These are phyloP conservation scores for Ephestia elutella DNA, from an alignment of 1,140 invertebrate species.

Conservation along the genomic window DNA sequence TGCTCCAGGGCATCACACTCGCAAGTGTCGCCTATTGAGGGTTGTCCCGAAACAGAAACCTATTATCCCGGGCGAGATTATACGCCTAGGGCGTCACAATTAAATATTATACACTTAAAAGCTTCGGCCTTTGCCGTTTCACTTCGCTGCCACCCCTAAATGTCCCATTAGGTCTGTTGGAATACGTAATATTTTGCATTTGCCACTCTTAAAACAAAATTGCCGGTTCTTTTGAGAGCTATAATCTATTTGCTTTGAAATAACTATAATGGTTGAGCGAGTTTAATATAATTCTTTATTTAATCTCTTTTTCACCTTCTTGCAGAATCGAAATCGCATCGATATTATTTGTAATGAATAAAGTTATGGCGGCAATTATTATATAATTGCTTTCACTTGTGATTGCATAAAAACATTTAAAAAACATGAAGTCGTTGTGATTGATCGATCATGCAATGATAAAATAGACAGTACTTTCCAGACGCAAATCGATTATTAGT, in stretches of 20 bases:
- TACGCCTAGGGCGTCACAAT: slow-evolving; percentile 75
- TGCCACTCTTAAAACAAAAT: slow-evolving; percentile 69
- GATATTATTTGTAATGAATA: not conserved
- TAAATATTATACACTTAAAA: slow-evolving; percentile 76
- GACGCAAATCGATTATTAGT: slow-evolving; percentile 31
- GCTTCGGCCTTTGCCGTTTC: slow-evolving; percentile 74
- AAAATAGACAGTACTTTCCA: slow-evolving; percentile 29
- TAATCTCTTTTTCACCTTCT: slow-evolving; percentile 31
- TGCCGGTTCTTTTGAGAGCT: slow-evolving; percentile 71
- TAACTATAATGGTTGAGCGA: slow-evolving; percentile 64
- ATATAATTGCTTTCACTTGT: slow-evolving; percentile 23
- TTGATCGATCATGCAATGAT: slow-evolving; percentile 30
- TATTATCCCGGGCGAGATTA: slow-evolving; percentile 76
- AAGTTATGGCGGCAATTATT: not conserved
- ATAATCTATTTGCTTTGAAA: slow-evolving; percentile 73
- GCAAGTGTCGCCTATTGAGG: slow-evolving; percentile 65
- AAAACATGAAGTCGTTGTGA: slow-evolving; percentile 29
- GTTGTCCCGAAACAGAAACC: slow-evolving; percentile 74
- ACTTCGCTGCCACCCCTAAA: slow-evolving; percentile 73
- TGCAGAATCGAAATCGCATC: not conserved
- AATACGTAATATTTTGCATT: slow-evolving; percentile 75
- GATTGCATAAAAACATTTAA: slow-evolving; percentile 30
- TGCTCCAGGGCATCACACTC: slow-evolving; percentile 66
- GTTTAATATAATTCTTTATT: slow-evolving; percentile 59
- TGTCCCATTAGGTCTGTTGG: slow-evolving; percentile 74